A percentile compares a stretch with the other conserved stretches of the same genome.
Evolutionary conservation across 2,113 vertebrate genomes (phyloP).

Genomic region (Gavialis gangeticus): DNA sequence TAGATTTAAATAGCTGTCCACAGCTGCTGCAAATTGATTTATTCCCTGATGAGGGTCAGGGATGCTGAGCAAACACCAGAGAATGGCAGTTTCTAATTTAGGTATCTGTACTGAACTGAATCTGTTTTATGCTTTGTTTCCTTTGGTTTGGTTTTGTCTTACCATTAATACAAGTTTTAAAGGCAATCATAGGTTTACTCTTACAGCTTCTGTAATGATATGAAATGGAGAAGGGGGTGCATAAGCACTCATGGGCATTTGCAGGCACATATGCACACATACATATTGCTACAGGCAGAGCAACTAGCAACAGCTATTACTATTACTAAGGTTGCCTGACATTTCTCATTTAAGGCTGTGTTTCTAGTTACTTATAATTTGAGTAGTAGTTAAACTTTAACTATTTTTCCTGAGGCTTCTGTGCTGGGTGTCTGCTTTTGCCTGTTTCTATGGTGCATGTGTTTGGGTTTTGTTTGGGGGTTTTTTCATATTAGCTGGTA

Average conservation of each 20-base stretch:
- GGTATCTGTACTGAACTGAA: background rate
- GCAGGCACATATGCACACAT: background rate
- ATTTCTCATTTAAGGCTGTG: background rate
- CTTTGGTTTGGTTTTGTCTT: conserved; percentile 32
- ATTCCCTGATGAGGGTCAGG: conserved; percentile 57
- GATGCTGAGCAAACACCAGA: conserved; percentile 71
- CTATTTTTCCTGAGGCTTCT: background rate
- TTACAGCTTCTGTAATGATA: background rate
- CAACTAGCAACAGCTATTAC: background rate
- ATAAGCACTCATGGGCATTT: background rate
- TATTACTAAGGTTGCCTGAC: background rate
- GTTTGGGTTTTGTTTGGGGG: background rate
- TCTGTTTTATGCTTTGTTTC: background rate
- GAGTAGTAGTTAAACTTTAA: background rate
- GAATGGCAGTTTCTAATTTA: conserved; percentile 62
- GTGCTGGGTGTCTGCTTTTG: background rate
- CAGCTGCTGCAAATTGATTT: conserved; percentile 73
- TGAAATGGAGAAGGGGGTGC: background rate
- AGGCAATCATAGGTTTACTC: background rate
- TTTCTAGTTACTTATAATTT: background rate
- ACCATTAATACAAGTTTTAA: background rate
- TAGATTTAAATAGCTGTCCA: conserved; percentile 72
- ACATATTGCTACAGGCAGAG: background rate
- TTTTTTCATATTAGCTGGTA: background rate
- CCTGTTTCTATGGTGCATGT: background rate